A percentile compares a stretch with the other conserved stretches of the same genome.
These are phyloP conservation scores for Parotocinclus haroldoi DNA, from an alignment of 2,797 vertebrate species.

Conservation along the genomic window DNA sequence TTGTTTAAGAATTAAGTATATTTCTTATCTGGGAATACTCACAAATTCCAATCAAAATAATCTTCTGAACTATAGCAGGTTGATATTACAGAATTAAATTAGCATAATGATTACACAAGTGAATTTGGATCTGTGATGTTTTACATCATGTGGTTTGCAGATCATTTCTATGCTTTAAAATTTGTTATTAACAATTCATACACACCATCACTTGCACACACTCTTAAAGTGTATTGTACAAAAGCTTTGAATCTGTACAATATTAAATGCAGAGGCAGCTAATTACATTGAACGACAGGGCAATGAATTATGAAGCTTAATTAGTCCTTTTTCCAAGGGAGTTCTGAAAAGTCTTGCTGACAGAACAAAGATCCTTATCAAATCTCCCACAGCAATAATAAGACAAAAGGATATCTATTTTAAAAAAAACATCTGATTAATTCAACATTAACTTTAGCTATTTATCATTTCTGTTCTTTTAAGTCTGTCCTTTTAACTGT, in stretches of 20 bases:
- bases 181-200: too few species aligned
- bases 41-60: too few species aligned
- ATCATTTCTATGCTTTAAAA: not conserved
- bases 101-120: not conserved
- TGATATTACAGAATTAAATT: too few species aligned
- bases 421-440: conserved; percentile 11
- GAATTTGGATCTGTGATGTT: not conserved
- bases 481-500: too few species aligned
- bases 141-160: not conserved
- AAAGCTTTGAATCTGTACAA: not conserved
- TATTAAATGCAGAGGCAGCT: not conserved
- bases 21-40: not conserved
- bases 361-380: conserved; percentile 23
- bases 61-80: not conserved
- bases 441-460: conserved; percentile 4
- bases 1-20: conserved; percentile 36
- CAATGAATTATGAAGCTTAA: conserved; percentile 2
- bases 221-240: not conserved
- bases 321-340: not conserved
- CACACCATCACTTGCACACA: not conserved
- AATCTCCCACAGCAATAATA: not conserved
- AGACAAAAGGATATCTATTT: not conserved
- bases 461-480: too few species aligned
- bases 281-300: not conserved
- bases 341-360: conserved; percentile 22